Percentiles rank a stretch among this genome's conserved stretches.
Conservation (phyloP, 2,797 vertebrate species). For the Hoplostethus mediterraneus region DNA sequence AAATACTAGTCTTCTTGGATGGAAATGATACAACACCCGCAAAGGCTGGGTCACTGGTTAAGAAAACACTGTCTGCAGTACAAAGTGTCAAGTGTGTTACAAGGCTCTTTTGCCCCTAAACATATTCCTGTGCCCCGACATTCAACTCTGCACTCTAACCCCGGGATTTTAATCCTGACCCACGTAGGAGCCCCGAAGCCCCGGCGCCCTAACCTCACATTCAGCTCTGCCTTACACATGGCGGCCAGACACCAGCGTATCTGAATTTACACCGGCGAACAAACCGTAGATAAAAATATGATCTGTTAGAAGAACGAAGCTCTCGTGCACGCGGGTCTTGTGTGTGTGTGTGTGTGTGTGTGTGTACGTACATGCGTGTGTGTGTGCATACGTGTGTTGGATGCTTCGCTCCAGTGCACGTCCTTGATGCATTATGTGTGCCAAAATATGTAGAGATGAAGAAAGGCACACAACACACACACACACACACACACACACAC, state of each 20-base stretch:
- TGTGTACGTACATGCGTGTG: background rate
- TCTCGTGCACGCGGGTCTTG: slow-evolving; percentile 20
- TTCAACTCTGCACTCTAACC: slow-evolving; percentile 66
- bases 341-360: background rate
- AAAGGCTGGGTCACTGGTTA: slow-evolving; percentile 59
- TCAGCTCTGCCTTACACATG: slow-evolving; percentile 65
- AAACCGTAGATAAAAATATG: slow-evolving; percentile 53
- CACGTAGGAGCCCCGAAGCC: slow-evolving; percentile 30
- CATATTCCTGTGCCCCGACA: slow-evolving; percentile 21
- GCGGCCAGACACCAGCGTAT: slow-evolving; percentile 66
- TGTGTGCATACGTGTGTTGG: no score
- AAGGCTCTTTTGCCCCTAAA: slow-evolving; percentile 26
- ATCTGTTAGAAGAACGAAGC: slow-evolving; percentile 54
- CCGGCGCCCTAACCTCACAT: slow-evolving; percentile 13
- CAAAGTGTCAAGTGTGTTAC: slow-evolving; percentile 54
- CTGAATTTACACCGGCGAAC: slow-evolving; percentile 51
- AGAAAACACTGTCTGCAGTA: slow-evolving; percentile 53
- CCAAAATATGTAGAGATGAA: slow-evolving; percentile 32
- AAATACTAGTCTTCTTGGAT: slow-evolving; percentile 58
- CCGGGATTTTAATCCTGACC: slow-evolving; percentile 53
- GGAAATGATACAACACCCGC: slow-evolving; percentile 44
- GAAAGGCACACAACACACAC: slow-evolving; percentile 5
- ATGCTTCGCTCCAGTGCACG: no score
- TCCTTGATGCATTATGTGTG: background rate
- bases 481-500: slow-evolving; percentile 3